Evolutionary conservation across 2,888 invertebrate genomes (phyloP).

Genomic region (Malachius bipustulatus): DNA sequence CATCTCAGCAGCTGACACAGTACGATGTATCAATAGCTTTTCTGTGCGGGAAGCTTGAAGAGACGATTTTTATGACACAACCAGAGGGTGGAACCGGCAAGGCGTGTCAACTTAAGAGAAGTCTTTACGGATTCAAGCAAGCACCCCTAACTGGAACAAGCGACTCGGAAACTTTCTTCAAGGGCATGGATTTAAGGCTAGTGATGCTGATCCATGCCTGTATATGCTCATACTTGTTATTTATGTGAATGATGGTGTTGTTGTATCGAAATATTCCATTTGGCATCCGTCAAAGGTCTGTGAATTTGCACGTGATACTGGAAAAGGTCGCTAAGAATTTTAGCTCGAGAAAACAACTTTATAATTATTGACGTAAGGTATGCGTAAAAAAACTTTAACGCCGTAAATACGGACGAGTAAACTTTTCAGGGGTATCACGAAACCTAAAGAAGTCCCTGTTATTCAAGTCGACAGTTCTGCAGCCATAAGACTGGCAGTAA

Average conservation of each 20-base stretch:
- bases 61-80: slow-evolving; percentile 17
- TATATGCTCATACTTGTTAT: slow-evolving; percentile 24
- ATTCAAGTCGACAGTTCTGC: too few relatives aligned
- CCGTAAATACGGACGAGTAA: too few relatives aligned
- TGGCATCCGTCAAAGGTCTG: too few relatives aligned
- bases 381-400: too few relatives aligned
- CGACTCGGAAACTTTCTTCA: too few relatives aligned
- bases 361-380: too few relatives aligned
- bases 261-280: slow-evolving; percentile 15
- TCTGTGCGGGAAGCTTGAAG: slow-evolving; percentile 18
- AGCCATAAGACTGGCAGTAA: too few relatives aligned
- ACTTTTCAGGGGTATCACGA: too few relatives aligned
- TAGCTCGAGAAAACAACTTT: too few relatives aligned
- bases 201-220: slow-evolving; percentile 25
- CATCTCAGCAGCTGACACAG: slow-evolving; percentile 21
- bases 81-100: slow-evolving; percentile 18
- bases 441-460: too few relatives aligned
- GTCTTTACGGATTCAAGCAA: slow-evolving; percentile 32
- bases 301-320: too few relatives aligned
- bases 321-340: too few relatives aligned
- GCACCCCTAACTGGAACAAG: slow-evolving; percentile 25
- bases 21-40: slow-evolving; percentile 24
- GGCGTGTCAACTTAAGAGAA: slow-evolving; percentile 27
- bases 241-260: slow-evolving; percentile 28
- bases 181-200: slow-evolving; percentile 14